These are phyloP conservation scores for Lithobates pipiens DNA, from an alignment of 2,797 vertebrate genomes.

Conservation along the genomic window DNA sequence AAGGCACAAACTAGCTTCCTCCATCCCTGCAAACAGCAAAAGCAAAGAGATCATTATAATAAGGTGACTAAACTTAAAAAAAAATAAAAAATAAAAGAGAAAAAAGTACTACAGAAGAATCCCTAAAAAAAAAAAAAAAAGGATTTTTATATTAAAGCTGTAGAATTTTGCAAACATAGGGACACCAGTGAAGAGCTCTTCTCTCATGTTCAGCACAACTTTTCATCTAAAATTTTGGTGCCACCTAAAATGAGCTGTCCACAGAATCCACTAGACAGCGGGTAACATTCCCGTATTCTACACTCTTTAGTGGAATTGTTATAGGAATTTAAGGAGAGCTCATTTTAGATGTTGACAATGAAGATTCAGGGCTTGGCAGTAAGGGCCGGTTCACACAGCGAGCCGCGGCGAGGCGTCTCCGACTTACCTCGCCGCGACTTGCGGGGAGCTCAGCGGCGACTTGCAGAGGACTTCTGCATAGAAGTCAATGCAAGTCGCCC, in stretches of 20 bases:
- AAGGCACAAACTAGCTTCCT: constrained; percentile 99
- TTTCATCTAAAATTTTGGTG: background rate
- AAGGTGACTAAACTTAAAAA: no score
- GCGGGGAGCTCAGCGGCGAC: no score
- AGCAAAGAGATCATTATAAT: background rate
- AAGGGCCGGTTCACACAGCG: no score
- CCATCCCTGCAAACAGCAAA: constrained; percentile 84
- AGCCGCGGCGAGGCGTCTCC: no score
- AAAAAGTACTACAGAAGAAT: background rate
- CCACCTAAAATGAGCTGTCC: background rate
- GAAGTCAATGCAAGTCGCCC: no score
- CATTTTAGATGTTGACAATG: background rate
- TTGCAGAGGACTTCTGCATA: no score
- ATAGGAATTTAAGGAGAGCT: background rate
- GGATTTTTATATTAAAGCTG: background rate
- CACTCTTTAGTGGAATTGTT: background rate
- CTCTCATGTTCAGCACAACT: background rate
- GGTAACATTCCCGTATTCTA: background rate
- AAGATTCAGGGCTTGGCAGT: background rate
- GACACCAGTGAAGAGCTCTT: background rate
- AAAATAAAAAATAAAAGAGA: no score
- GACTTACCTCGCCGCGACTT: no score
- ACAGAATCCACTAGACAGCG: background rate
- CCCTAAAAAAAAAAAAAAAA: background rate
- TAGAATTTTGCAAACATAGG: background rate